Percentiles rank a stretch among this genome's conserved stretches.
Evolutionary conservation across 2,113 vertebrate genomes (phyloP).

Genomic region (Lanius collurio): DNA sequence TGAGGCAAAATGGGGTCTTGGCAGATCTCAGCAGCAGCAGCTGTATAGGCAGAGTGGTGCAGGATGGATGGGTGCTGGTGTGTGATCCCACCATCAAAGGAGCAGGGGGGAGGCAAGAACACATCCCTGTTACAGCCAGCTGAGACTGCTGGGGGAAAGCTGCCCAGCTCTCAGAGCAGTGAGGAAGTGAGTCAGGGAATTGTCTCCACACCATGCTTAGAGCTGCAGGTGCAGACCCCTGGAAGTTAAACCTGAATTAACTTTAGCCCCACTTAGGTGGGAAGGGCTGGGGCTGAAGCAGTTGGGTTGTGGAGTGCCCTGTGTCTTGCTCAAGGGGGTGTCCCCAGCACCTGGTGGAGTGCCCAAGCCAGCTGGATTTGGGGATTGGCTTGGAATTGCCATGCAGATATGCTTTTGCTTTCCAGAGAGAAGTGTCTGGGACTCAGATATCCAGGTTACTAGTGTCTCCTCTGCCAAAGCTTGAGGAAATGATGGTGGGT

Average conservation of each 20-base stretch:
- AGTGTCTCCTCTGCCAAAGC: not conserved
- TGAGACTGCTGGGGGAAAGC: not conserved
- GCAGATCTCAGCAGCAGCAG: not conserved
- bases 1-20: not conserved
- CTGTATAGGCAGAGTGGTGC: not conserved
- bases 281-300: not conserved
- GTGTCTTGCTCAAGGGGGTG: not conserved
- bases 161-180: not conserved
- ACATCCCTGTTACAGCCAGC: not conserved
- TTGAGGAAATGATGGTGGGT: not conserved
- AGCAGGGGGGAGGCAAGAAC: not conserved
- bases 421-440: not conserved
- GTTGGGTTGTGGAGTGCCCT: not conserved
- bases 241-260: not conserved
- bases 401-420: not conserved
- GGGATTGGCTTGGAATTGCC: not conserved
- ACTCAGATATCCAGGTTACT: not conserved
- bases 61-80: not conserved
- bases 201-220: accelerated
- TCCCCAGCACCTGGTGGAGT: not conserved
- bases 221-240: not conserved
- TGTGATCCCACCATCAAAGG: not conserved
- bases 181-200: not conserved
- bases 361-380: not conserved
- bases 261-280: not conserved